These are phyloP conservation scores for Chelon labrosus DNA, from an alignment of 2,797 vertebrate species.

Conservation along the genomic window DNA sequence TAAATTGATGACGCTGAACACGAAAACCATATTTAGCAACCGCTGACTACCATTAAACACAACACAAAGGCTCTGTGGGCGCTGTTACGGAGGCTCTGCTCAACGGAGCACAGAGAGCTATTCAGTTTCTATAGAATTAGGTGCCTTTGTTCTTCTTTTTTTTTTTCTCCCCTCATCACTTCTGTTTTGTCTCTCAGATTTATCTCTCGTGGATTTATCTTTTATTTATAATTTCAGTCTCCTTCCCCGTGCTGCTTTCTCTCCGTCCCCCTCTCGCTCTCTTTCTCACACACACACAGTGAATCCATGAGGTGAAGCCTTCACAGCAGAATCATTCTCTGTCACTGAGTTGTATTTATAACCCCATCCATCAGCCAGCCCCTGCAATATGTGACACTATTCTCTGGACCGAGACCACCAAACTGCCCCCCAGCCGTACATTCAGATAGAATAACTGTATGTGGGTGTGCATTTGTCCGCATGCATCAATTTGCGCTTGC, in stretches of 20 bases:
- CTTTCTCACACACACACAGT: constrained; percentile 13
- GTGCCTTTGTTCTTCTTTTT: constrained; percentile 37
- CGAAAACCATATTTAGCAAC: constrained; percentile 25
- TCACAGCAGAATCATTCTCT: constrained; percentile 69
- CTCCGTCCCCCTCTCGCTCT: neutral
- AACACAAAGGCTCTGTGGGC: constrained; percentile 30
- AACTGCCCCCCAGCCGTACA: constrained; percentile 73
- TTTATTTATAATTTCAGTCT: constrained; percentile 20
- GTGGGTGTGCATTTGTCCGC: constrained; percentile 28
- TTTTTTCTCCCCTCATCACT: constrained; percentile 2
- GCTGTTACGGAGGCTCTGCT: constrained; percentile 27
- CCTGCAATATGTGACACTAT: constrained; percentile 65
- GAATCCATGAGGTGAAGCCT: constrained; percentile 65
- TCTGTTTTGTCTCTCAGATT: constrained; percentile 42
- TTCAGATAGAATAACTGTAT: constrained; percentile 49
- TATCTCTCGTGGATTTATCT: constrained; percentile 32
- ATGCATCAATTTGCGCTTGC: constrained; percentile 2
- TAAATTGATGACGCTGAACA: constrained; percentile 3
- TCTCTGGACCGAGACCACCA: constrained; percentile 74
- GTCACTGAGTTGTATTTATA: constrained; percentile 78
- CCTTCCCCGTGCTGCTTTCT: neutral
- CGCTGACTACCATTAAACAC: constrained; percentile 11
- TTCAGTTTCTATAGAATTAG: constrained; percentile 27
- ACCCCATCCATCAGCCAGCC: constrained; percentile 74
- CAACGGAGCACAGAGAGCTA: constrained; percentile 8